These are phyloP conservation scores for Ennomos fuscantarius DNA, from an alignment of 2,888 invertebrate species.

Conservation along the genomic window DNA sequence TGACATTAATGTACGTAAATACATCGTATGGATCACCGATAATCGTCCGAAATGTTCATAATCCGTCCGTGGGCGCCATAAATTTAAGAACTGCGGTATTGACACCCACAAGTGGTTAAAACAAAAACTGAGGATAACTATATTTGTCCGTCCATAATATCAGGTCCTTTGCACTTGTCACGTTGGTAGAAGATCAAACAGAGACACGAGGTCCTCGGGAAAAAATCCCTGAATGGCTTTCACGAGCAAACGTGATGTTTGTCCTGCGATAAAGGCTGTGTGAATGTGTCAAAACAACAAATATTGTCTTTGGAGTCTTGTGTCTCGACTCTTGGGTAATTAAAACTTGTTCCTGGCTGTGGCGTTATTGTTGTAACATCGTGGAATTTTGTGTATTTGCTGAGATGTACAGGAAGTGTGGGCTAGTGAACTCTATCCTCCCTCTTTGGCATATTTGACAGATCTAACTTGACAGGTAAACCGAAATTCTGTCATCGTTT, in stretches of 20 bases:
- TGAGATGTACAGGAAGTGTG: conserved; percentile 32
- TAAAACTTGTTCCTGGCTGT: conserved; percentile 51
- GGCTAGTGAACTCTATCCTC: conserved; percentile 31
- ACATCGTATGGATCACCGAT: conserved; percentile 42
- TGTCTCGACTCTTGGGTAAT: conserved; percentile 61
- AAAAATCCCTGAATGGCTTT: conserved; percentile 79
- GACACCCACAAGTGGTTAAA: conserved; percentile 63
- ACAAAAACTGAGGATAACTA: conserved; percentile 69
- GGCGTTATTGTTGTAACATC: conserved; percentile 35
- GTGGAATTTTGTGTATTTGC: conserved; percentile 36
- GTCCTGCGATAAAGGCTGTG: conserved; percentile 79
- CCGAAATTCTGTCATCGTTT: not conserved
- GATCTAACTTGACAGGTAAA: conserved; percentile 19
- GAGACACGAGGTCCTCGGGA: conserved; percentile 63
- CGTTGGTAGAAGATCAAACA: conserved; percentile 81
- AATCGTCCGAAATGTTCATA: conserved; percentile 45
- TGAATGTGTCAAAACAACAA: conserved; percentile 85
- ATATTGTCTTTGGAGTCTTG: conserved; percentile 75
- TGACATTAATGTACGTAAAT: conserved; percentile 41
- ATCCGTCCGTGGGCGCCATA: conserved; percentile 58
- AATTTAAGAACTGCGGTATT: conserved; percentile 48
- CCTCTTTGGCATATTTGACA: conserved; percentile 14
- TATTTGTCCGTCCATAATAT: conserved; percentile 73
- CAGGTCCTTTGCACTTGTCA: conserved; percentile 81
- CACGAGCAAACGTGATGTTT: conserved; percentile 81